Evolutionary conservation across 2,888 invertebrate genomes (phyloP), one percentile per base, ranked within the genome.

Genomic region (Bimastos eiseni): DNA sequence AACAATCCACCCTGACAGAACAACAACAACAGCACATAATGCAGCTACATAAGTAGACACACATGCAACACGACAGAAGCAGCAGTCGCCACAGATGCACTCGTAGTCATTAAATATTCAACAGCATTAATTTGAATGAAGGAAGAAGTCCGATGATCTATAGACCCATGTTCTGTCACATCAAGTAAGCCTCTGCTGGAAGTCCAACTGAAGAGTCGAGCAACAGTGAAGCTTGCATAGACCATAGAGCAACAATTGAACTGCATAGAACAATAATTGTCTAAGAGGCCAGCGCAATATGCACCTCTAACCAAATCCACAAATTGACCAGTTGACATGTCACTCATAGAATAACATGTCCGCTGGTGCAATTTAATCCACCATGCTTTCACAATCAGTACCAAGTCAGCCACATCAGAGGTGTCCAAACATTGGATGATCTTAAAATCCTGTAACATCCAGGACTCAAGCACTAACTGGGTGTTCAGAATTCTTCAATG

Each of bases 1-100:
- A 94, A 94, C 91, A 93, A 86, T 5, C 89, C 91, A 37, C 89
- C 89, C 41, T 49, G 70, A 24, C 24, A 70, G 30, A 70, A 70
- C 5, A 13, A n/a, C 70, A 70, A 70, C 55, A 55, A 55, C 70
- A 70, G 70, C 70, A 49, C 8, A n/a, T 8, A 70, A 70, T 44
- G 13, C 2, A 24, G 24, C 24, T 24, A 70, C 70, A 70, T 8
- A 70, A 70, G n/a, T 11, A n/a, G 70, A 13, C 19, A 49, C 30
- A 70, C 70, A 70, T n/a, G 8, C 55, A 70, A 70, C 70, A 70
- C 11, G 17, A 17, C 2, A 55, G 24, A 55, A 44, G 19, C 44
- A 44, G n/a, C n/a, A n/a, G n/a, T n/a, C n/a, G n/a, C n/a, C n/a
- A n/a, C n/a, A n/a, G n/a, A n/a, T n/a, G n/a, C n/a, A n/a, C n/a